Base-by-base conservation (phyloP, 2,113 vertebrate species). In the Melospiza georgiana region DNA sequence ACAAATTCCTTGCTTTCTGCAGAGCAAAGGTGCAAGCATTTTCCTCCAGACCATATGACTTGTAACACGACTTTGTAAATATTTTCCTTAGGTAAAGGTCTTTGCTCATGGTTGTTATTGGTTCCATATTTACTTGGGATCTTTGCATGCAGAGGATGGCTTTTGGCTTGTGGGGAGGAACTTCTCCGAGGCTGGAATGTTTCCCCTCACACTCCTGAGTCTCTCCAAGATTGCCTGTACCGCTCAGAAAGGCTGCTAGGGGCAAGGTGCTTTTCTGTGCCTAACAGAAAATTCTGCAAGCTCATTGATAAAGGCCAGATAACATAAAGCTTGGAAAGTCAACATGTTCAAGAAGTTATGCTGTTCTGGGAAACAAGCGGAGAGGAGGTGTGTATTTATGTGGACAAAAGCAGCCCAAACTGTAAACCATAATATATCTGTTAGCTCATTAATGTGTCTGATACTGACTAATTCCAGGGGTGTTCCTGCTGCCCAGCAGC, bases 401-500 rank as follows among this genome's bases (percentile, higher is more conserved):
- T 28, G 58, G 75, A 90, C 80, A 92, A 84, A 94, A 92, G 83
- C 71, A 87, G 16, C 30, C 66, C 48, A 75, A 96, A 88, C 68
- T 78, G 39, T 86, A 80, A 86, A 81, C 69, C 84, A 6, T 51
- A 62, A 67, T 68, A 54, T 74, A 77, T 84, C 73, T 93, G 54
- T 93, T 92, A 81, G 83, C 80, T 95, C 76, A 86, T 94, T 92
- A 90, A 90, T 72, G 86, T 0, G 1, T 86, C 79, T 65, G 90
- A 92, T 93, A 84, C 83, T 94, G 93, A 91, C 79, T 96, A 90
- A 89, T 96, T 91, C 80, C 83, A 90, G 86, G 65, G 83, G 81
- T 96, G 90, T 92, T 97, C 83, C 85, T 86, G 54, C 88, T 95
- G 76, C 90, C 73, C 57, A 4, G 90, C 79, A 96, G 93, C 83